A percentile compares a stretch with the other conserved stretches of the same genome.
These are phyloP conservation scores for Mantis religiosa DNA, from an alignment of 2,888 invertebrate species.

Conservation along the genomic window DNA sequence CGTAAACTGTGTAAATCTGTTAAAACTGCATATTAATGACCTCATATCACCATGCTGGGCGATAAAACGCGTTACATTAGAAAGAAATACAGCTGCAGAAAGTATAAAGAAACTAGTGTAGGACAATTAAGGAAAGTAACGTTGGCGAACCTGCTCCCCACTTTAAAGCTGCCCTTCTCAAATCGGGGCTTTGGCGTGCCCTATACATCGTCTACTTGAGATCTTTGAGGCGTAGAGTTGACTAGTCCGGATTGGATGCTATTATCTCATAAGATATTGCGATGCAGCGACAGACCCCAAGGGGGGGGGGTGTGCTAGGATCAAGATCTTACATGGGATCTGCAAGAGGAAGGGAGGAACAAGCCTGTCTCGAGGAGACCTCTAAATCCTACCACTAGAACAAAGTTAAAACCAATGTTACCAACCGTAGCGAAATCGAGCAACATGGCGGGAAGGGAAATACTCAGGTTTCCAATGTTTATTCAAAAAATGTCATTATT, in stretches of 20 bases:
- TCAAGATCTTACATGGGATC: constrained; percentile 18
- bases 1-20: too few relatives aligned
- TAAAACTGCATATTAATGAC: too few relatives aligned
- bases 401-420: not conserved
- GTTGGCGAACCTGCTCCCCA: not conserved
- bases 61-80: not conserved
- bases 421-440: too few relatives aligned
- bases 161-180: not conserved
- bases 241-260: constrained; percentile 14
- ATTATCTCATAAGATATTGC: constrained; percentile 16
- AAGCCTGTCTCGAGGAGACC: not conserved
- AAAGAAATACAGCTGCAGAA: not conserved
- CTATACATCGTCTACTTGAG: constrained; percentile 5
- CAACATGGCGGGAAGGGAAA: too few relatives aligned
- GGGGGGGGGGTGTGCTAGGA: not conserved
- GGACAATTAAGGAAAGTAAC: not conserved
- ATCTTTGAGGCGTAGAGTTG: constrained; percentile 12
- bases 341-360: not conserved
- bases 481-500: too few relatives aligned
- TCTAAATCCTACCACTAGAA: not conserved
- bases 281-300: not conserved
- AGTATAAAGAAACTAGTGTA: not conserved
- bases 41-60: too few relatives aligned
- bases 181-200: not conserved
- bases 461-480: too few relatives aligned